These are phyloP conservation scores for Lordiphosa stackelbergi DNA, from an alignment of 1,140 invertebrate genomes.

Conservation along the genomic window DNA sequence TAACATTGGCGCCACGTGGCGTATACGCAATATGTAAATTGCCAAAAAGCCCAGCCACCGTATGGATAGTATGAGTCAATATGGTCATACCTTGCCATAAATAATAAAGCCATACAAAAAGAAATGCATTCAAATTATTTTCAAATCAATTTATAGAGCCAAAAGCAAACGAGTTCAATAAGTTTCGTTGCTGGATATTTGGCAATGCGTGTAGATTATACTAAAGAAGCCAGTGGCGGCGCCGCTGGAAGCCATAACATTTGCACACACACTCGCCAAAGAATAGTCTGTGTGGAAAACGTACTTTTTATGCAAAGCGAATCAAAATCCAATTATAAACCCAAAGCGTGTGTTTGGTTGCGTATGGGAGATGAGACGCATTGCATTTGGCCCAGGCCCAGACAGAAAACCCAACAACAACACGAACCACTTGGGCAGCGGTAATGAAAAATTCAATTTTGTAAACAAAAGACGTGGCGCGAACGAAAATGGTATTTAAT, in stretches of 20 bases:
- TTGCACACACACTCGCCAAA: background rate
- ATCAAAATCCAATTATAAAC: constrained; percentile 54
- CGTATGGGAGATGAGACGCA: background rate
- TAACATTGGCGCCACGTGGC: constrained; percentile 15
- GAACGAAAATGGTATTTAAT: constrained; percentile 34
- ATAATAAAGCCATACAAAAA: constrained; percentile 32
- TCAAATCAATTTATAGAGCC: constrained; percentile 18
- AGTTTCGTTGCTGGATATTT: constrained; percentile 18
- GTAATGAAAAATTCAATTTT: constrained; percentile 53
- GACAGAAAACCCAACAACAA: constrained; percentile 5
- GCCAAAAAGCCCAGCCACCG: constrained; percentile 3
- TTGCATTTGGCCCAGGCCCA: constrained; percentile 9
- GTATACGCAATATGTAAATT: constrained; percentile 42
- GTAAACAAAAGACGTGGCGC: constrained; percentile 39
- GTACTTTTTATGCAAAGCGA: constrained; percentile 52
- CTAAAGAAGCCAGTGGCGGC: constrained; percentile 17
- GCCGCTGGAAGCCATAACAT: constrained; percentile 38
- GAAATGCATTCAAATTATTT: constrained; percentile 43
- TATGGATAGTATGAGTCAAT: too few species aligned
- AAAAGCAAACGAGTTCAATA: constrained; percentile 10
- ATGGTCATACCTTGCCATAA: constrained; percentile 12
- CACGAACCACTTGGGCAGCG: constrained; percentile 22
- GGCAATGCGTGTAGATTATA: constrained; percentile 13
- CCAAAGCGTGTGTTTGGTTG: constrained; percentile 27
- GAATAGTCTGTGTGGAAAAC: constrained; percentile 30